These are phyloP conservation scores for Scaptomyza polygonia DNA, from an alignment of 2,888 invertebrate species.

Conservation along the genomic window DNA sequence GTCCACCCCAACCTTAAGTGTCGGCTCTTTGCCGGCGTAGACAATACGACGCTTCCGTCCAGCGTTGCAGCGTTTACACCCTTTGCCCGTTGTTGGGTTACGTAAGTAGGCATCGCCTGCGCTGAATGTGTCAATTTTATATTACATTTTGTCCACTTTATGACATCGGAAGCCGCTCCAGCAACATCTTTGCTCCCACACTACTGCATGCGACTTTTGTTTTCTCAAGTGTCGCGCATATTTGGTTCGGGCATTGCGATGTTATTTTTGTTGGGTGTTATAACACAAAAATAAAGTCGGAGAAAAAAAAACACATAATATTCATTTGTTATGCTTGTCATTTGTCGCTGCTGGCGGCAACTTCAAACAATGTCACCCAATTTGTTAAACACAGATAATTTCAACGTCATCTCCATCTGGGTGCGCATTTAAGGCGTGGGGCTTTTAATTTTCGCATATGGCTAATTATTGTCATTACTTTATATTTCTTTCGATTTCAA, in stretches of 20 bases:
- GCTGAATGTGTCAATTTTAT: conserved; percentile 75
- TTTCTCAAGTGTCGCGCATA: conserved; percentile 71
- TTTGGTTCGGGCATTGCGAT: conserved; percentile 32
- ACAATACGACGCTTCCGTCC: conserved; percentile 83
- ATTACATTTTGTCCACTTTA: conserved; percentile 54
- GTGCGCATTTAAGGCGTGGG: conserved; percentile 27
- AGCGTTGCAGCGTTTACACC: conserved; percentile 63
- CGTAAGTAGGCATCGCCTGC: conserved; percentile 35
- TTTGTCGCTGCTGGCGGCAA: conserved; percentile 76
- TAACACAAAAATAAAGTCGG: conserved; percentile 39
- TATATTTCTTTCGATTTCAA: conserved; percentile 2
- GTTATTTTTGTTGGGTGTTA: conserved; percentile 57
- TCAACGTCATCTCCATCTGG: conserved; percentile 41
- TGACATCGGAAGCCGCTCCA: conserved; percentile 47
- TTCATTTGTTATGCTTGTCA: conserved; percentile 82
- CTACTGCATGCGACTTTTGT: conserved; percentile 50
- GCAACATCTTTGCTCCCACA: background rate
- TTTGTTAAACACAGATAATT: conserved; percentile 80
- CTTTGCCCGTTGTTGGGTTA: conserved; percentile 47
- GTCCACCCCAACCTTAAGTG: conserved; percentile 51
- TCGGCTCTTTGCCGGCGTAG: conserved; percentile 65
- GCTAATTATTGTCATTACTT: conserved; percentile 55
- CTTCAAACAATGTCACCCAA: conserved; percentile 79
- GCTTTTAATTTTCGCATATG: conserved; percentile 61
- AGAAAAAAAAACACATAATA: conserved; percentile 70